Base-by-base conservation (phyloP, 2,797 vertebrate genomes). In the Danio tinwini region DNA sequence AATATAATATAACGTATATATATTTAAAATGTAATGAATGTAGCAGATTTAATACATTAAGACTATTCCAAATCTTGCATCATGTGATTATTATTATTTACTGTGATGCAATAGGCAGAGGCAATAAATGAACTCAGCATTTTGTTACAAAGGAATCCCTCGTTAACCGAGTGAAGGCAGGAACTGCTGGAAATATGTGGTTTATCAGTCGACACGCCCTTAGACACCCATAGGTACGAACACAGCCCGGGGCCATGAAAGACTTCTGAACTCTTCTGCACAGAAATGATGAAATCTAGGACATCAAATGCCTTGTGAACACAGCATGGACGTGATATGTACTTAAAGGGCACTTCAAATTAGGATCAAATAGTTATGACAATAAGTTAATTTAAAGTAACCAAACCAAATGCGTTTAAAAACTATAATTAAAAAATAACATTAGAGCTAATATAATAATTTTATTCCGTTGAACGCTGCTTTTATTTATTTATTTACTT, bases 171-270 rank as follows among this genome's bases (percentile, higher is more conserved):
- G 86, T 82, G 12, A 69, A n/a, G 53, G 50, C 45, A 58, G 14
- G n/a, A n/a, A n/a, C n/a, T n/a, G 45, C 10, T 45, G 7, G 29
- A 49, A 37, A 40, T 17, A 49, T 44, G 12, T n/a, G 55, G 21
- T 7, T n/a, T 0, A 70, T 55, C 44, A 49, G 63, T 16, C 3
- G 52, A 82, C 83, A 90, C 90, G 76, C 90, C 89, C 80, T 53
- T 2, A 52, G 0, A 52, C 5, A 52, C 45, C 11, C 50, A 76
- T 71, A 55, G 21, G 87, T 85, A 88, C 89, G 83, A 83, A 71
- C 21, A 37, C 12, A 17, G 80, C 90, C 87, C 47, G 5, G 13
- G 81, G 86, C 52, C 52, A 39, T 21, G 40, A 5, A 5, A 49
- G 69, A 50, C 9, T 65, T 63, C 68, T n/a, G 59, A 65, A 50